Base-by-base conservation (phyloP, 2,797 vertebrate genomes). In the Silurus aristotelis region DNA sequence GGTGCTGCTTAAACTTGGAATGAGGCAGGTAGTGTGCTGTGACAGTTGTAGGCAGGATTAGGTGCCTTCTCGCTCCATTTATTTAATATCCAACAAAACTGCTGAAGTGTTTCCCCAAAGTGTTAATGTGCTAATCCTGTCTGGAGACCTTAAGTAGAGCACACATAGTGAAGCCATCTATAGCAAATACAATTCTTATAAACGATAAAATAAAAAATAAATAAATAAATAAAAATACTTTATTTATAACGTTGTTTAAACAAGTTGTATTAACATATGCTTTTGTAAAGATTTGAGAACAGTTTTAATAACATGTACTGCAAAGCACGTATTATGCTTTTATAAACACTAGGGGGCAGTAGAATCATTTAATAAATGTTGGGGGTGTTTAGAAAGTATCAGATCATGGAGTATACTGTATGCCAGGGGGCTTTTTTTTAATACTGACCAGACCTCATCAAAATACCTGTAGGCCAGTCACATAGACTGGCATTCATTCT, bases 261-360 rank as follows among this genome's bases (percentile, higher is more conserved):
- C 4, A 77, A 6, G 17, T 77, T 38, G 46, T 58, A 20, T 77
- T 31, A 7, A 61, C 4, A 5, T 7, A 64, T 48, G 1, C 12
- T 2, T 27, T 1, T 20, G n/a, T 82, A 31, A 77, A 13, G 56
- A 38, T 60, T 60, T 77, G 10, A 20, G 19, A 14, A 56, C 6
- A 60, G 17, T 25, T 1, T 19, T n/a, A 61, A 22, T 77, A 38
- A 6, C 9, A 3, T 12, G 12, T 46, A 43, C 31, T 17, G 31
- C 31, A 22, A 60, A 43, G 13, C 78, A 2, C 0, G 64, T 77
- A 14, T 52, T 84, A 38, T 46, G 38, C 60, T 71, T 43, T 27
- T 3, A 0, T 75, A 19, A 63, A 86, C 95, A 93, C 93, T 92
- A 94, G 95, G 90, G 94, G 94, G 90, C 93, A 92, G 86, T 91